Conservation (phyloP, 1,140 invertebrate genomes). For the Sitophilus oryzae region DNA sequence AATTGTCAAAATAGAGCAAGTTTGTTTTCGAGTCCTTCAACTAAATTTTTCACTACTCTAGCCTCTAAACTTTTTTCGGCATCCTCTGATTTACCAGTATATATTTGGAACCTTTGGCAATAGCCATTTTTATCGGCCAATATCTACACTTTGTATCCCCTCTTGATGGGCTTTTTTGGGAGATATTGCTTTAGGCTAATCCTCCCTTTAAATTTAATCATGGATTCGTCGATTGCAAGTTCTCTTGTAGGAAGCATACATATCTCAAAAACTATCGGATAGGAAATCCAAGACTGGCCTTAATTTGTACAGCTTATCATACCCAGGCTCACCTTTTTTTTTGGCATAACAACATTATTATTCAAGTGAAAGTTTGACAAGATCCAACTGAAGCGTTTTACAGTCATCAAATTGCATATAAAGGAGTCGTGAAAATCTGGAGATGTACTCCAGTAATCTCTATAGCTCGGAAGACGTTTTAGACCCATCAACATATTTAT, state of each 20-base stretch:
- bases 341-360: conserved; percentile 10
- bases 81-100: conserved; percentile 36
- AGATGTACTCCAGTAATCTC: conserved; percentile 19
- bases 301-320: conserved; percentile 35
- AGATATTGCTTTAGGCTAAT: conserved; percentile 8
- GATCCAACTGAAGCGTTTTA: conserved; percentile 11
- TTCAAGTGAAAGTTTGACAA: conserved; percentile 13
- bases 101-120: conserved; percentile 44
- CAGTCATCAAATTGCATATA: conserved; percentile 9
- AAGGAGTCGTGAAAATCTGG: conserved; percentile 10
- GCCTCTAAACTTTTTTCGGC: conserved; percentile 35
- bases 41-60: conserved; percentile 27
- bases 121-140: conserved; percentile 33
- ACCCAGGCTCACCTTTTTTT: conserved; percentile 14
- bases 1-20: conserved; percentile 44
- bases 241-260: not conserved
- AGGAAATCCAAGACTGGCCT: conserved; percentile 3
- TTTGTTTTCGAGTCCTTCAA: conserved; percentile 32
- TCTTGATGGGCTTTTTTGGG: conserved; percentile 45
- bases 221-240: conserved; percentile 16
- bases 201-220: conserved; percentile 41
- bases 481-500: conserved; percentile 25
- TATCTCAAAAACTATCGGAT: not conserved
- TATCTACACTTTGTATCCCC: conserved; percentile 42
- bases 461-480: conserved; percentile 14